Evolutionary conservation across 2,888 invertebrate genomes (phyloP).

Genomic region (Heliconius erato): DNA sequence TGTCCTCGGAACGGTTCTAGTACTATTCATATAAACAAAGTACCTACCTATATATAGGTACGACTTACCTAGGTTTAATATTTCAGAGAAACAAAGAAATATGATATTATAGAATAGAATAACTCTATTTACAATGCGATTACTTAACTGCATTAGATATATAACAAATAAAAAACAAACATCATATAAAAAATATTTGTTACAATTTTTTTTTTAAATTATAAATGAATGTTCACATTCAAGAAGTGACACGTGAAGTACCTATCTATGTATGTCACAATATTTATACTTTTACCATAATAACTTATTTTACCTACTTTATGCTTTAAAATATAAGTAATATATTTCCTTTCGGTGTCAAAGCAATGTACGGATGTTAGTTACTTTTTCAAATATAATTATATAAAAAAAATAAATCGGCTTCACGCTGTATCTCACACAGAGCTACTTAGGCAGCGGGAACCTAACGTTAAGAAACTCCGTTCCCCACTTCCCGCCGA

Average conservation of each 20-base stretch:
- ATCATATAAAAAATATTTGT: no score
- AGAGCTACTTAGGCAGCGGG: no score
- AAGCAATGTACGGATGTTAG: background rate
- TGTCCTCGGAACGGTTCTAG: slow-evolving; percentile 47
- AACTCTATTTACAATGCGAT: slow-evolving; percentile 7
- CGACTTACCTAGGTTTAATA: slow-evolving; percentile 32
- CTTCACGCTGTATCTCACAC: no score
- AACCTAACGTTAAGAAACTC: no score
- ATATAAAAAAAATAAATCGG: background rate
- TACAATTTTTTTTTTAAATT: no score
- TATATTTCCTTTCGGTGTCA: background rate
- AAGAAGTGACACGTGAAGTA: background rate
- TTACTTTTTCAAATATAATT: background rate
- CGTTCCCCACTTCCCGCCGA: no score
- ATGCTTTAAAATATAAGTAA: background rate
- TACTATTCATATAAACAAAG: slow-evolving; percentile 45
- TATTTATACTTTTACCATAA: background rate
- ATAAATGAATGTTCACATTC: background rate
- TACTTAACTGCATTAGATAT: background rate
- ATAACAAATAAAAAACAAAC: no score
- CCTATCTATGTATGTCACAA: background rate
- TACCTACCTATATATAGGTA: slow-evolving; percentile 17
- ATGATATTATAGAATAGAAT: slow-evolving; percentile 27
- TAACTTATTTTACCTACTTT: background rate
- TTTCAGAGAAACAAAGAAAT: slow-evolving; percentile 41